Conservation (phyloP, 1,140 invertebrate species). For the Delia radicum region DNA sequence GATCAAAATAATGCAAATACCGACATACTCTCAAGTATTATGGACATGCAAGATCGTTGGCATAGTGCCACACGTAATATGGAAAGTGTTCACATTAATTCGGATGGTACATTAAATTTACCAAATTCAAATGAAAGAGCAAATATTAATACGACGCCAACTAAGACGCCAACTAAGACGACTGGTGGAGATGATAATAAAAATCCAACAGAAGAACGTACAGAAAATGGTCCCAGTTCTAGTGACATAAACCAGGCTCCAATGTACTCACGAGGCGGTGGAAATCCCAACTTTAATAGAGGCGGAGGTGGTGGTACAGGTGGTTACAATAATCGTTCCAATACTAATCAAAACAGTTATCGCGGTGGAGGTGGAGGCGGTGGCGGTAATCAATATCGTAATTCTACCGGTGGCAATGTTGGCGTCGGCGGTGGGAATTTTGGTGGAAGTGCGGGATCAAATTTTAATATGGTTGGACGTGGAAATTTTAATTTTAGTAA, state of each 20-base stretch:
- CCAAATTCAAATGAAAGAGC: constrained; percentile 20
- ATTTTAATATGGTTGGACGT: constrained; percentile 26
- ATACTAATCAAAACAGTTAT: constrained; percentile 50
- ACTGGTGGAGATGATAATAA: neutral
- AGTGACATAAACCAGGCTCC: constrained; percentile 60
- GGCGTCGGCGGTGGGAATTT: neutral
- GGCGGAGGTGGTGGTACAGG: constrained; percentile 55
- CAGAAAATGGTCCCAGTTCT: constrained; percentile 37
- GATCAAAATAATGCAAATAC: constrained; percentile 11
- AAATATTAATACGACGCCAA: neutral
- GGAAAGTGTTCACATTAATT: constrained; percentile 41
- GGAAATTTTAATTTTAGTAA: constrained; percentile 33
- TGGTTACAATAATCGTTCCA: constrained; percentile 56
- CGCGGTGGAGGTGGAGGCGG: constrained; percentile 50
- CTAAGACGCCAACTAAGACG: neutral
- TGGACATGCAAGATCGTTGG: constrained; percentile 73
- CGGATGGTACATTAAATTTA: constrained; percentile 50
- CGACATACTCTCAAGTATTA: constrained; percentile 73
- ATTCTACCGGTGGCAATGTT: constrained; percentile 37
- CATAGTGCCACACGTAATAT: constrained; percentile 59
- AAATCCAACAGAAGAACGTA: too few species aligned
- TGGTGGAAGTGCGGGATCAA: constrained; percentile 25
- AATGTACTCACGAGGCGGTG: constrained; percentile 61
- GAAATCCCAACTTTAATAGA: constrained; percentile 56
- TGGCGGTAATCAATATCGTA: constrained; percentile 36